Base-by-base conservation (phyloP, 2,797 vertebrate genomes). In the Danio kyathit region DNA sequence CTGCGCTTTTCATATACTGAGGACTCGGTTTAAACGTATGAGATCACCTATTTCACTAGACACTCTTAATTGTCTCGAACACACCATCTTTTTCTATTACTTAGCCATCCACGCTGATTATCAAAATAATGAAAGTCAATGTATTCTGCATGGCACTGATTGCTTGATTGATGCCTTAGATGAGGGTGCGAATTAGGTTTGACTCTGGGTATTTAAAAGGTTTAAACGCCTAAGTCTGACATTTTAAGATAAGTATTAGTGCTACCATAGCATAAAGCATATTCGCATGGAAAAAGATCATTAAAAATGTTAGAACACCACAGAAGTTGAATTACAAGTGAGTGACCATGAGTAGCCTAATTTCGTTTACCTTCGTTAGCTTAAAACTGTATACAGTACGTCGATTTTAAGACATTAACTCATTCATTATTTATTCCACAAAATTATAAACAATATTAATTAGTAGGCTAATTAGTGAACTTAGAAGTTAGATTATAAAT, bases 1-100 rank as follows among this genome's bases (percentile, higher is more conserved):
- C 94, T 83, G 88, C 61, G 74, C 82, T 61, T 82, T 86, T 76
- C 83, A 77, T 75, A 76, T 72, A 17, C 54, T 66, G 41, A 65
- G 10, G 14, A 10, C 13, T 65, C 43, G 17, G 48, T n/a, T 57
- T 75, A 17, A 54, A 76, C 12, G 9, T 44, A 21, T 19, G 59
- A 52, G 1, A 65, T 13, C 6, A 29, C 29, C 48, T 5, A 49
- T 74, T 14, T 48, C 12, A 74, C 43, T 6, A 74, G 5, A 74
- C 41, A 44, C 13, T 29, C 41, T 16, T 16, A 29, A 73, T 59
- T 17, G 17, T 21, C 9, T 73, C 44, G 12, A 73, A 11, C 13
- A 21, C 59, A 43, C 11, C 40, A 29, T 29, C 0, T 6, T 13
- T 73, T 73, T 16, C 8, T 11, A 46, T n/a, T 29, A 59, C 1